Conservation (phyloP, 2,888 invertebrate genomes). For the Laspeyria flexula region DNA sequence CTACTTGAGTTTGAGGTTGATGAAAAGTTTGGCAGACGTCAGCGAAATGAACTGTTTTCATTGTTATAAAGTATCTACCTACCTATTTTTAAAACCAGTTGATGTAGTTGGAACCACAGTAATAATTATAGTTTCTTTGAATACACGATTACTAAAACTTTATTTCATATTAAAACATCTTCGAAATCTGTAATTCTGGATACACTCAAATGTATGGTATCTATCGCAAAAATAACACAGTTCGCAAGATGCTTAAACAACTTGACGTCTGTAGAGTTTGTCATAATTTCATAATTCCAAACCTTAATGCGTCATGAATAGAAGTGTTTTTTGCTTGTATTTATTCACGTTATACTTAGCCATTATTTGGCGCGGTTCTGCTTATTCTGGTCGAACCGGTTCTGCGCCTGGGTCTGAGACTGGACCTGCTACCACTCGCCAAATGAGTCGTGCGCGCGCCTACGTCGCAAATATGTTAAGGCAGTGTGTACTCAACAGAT, state of each 20-base stretch:
- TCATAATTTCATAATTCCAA: conserved; percentile 39
- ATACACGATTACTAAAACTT: no score
- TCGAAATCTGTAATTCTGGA: no score
- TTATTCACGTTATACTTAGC: conserved; percentile 51
- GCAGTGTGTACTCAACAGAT: conserved; percentile 38
- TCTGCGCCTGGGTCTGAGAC: conserved; percentile 72
- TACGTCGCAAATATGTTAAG: conserved; percentile 68
- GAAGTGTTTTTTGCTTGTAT: conserved; percentile 57
- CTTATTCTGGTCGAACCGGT: conserved; percentile 83
- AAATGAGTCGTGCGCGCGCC: conserved; percentile 74
- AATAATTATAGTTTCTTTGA: no score
- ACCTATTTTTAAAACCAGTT: background rate
- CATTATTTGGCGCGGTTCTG: conserved; percentile 73
- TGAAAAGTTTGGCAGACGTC: no score
- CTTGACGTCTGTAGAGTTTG: conserved; percentile 45
- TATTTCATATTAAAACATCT: no score
- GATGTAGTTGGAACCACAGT: background rate
- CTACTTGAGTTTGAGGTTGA: no score
- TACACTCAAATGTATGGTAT: conserved; percentile 40
- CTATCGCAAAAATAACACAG: conserved; percentile 68
- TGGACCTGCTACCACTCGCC: conserved; percentile 80
- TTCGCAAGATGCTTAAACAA: conserved; percentile 54
- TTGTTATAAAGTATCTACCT: no score
- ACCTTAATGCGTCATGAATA: conserved; percentile 53
- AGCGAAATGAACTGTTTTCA: no score